These are phyloP conservation scores for Myripristis murdjan DNA, from an alignment of 2,797 vertebrate genomes.

Conservation along the genomic window DNA sequence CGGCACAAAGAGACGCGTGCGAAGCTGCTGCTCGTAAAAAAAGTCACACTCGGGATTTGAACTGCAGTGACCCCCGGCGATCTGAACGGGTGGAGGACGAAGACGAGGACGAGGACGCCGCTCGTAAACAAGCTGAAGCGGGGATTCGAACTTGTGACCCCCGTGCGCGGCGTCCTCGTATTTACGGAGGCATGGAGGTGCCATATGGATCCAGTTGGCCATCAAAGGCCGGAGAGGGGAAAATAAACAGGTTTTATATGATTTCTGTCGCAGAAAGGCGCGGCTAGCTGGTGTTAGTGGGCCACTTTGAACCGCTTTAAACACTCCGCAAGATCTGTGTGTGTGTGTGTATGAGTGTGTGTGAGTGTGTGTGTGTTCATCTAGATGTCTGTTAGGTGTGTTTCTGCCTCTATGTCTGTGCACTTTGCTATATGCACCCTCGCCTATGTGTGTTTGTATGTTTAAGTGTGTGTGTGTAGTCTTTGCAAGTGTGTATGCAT, in stretches of 20 bases:
- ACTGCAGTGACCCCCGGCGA: constrained; percentile 29
- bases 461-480: constrained; percentile 4
- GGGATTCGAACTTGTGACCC: constrained; percentile 57
- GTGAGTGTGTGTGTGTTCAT: constrained; percentile 8
- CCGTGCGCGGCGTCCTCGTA: no score
- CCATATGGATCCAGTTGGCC: constrained; percentile 76
- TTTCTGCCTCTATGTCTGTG: constrained; percentile 4
- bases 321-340: background rate
- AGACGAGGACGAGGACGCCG: background rate
- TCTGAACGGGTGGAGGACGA: constrained; percentile 22
- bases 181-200: no score
- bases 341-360: constrained; percentile 5
- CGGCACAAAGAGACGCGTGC: constrained; percentile 29
- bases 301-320: constrained; percentile 13
- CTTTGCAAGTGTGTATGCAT: background rate
- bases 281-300: constrained; percentile 25
- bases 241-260: constrained; percentile 75
- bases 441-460: background rate
- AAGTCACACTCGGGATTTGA: constrained; percentile 26
- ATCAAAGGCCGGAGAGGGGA: constrained; percentile 69
- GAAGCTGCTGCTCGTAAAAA: constrained; percentile 21
- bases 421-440: no score
- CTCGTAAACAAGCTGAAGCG: constrained; percentile 57
- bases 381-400: background rate
- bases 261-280: constrained; percentile 49